Base-by-base conservation (phyloP, 2,888 invertebrate species). In the Acrobasis repandana region DNA sequence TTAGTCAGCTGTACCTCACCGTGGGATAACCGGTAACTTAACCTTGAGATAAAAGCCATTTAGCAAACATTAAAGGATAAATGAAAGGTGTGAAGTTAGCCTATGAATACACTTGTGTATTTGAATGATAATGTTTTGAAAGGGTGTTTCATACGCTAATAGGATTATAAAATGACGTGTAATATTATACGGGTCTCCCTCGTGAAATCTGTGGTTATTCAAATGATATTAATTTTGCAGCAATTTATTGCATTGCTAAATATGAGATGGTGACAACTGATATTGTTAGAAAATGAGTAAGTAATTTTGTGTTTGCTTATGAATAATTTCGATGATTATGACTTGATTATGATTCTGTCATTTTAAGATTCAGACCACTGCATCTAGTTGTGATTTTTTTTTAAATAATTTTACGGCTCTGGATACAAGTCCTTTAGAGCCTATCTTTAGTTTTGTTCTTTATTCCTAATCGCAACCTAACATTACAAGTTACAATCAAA, bases 41-140 rank as follows among this genome's bases (percentile, higher is more conserved):
- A 60, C 60, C 60, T 60, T 60, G 60, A 60, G 43, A 59, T 51
- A 33, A 43, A 46, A 60, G 52, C 46, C 60, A 47, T 60, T 60
- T 60, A 60, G 60, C 60, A 60, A 60, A 60, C 52, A 52, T 60
- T 52, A 47, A 20, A 46, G 60, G 33, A 6, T 52, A 15, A 43
- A 46, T 52, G 11, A 33, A 14, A 60, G 60, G 60, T 60, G 60
- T 52, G 46, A 60, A 60, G 46, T 51, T 59, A 33, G 33, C 36
- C n/a, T 6, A 20, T 50, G 50, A 59, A 49, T 51, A 18, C 59
- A 51, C 59, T 51, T 38, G 59, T 50, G 33, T 18, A 54, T 60
- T 60, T 52, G 47, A 60, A 60, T 60, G 33, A 52, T 33, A 60
- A 54, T 47, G 51, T 15, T 20, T 28, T 52, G 52, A 60, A 52